phyloP scores from a whole-genome alignment of 35 echinoderm and acorn worm species.

The Holothuria glaberrima region DNA sequence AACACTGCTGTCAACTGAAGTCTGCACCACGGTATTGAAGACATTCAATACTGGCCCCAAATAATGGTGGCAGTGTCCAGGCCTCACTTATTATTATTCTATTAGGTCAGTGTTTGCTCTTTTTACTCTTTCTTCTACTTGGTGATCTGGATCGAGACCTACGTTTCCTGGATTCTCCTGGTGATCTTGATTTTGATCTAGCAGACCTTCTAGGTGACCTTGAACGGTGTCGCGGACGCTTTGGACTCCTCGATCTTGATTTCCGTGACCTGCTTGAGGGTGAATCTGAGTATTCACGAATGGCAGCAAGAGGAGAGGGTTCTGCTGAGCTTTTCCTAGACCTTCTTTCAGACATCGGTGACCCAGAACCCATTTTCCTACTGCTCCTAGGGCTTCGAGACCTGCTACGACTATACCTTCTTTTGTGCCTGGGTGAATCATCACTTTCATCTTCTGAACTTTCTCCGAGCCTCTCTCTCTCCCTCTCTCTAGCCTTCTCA shows the following conservation, averaged over 20 bases:
- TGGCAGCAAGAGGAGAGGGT: constrained; percentile 71
- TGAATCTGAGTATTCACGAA: constrained; percentile 79
- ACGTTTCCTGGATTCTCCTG: constrained; percentile 52
- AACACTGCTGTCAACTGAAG: no score
- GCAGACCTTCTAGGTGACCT: constrained; percentile 65
- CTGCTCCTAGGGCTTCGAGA: constrained; percentile 58
- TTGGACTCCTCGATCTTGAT: constrained; percentile 78
- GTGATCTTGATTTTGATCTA: constrained; percentile 78
- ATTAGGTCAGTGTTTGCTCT: constrained; percentile 27
- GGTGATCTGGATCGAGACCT: constrained; percentile 81
- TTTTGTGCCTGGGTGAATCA: constrained; percentile 49
- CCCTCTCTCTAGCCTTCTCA: constrained; percentile 82
- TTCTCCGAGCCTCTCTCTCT: constrained; percentile 75
- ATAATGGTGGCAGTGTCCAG: background rate
- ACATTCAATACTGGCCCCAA: no score
- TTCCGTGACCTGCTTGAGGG: constrained; percentile 58
- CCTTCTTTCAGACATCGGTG: constrained; percentile 65
- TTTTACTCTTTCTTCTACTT: constrained; percentile 72
- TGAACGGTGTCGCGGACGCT: constrained; percentile 38
- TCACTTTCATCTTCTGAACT: constrained; percentile 69
- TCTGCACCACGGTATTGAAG: no score
- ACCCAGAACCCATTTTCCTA: constrained; percentile 66
- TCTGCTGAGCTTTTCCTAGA: constrained; percentile 45
- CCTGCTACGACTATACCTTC: constrained; percentile 59
- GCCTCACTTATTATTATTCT: background rate